These are phyloP conservation scores for Delia radicum DNA, from an alignment of 1,140 invertebrate species.

Conservation along the genomic window DNA sequence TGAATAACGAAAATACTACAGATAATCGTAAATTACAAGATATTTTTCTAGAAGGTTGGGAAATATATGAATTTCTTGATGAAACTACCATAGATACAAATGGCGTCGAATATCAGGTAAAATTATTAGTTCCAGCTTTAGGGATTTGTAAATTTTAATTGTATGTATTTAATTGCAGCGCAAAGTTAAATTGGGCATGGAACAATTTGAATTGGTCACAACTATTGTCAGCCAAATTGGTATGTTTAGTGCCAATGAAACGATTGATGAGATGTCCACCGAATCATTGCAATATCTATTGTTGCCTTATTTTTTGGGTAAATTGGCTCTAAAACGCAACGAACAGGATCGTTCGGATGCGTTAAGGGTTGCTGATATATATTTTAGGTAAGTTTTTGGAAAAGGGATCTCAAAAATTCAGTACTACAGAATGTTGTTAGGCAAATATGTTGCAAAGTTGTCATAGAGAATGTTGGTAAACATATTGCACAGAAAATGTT, in stretches of 20 bases:
- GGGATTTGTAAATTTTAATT: not conserved
- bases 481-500: no score
- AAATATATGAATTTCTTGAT: constrained; percentile 61
- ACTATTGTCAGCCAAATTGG: constrained; percentile 73
- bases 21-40: constrained; percentile 48
- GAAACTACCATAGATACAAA: constrained; percentile 63
- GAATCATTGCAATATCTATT: constrained; percentile 82
- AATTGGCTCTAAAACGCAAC: constrained; percentile 60
- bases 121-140: not conserved
- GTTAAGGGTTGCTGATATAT: constrained; percentile 74
- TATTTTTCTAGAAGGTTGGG: constrained; percentile 65
- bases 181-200: constrained; percentile 69
- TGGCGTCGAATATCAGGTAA: constrained; percentile 63
- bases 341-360: constrained; percentile 70
- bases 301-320: constrained; percentile 79
- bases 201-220: constrained; percentile 75
- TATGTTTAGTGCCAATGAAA: constrained; percentile 88
- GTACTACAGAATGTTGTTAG: no score
- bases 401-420: no score
- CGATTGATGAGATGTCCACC: constrained; percentile 81
- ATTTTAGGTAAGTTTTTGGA: constrained; percentile 63
- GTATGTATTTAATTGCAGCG: constrained; percentile 43
- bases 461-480: no score
- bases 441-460: no score
- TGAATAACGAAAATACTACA: constrained; percentile 10